Percentiles rank a stretch among this genome's conserved stretches.
phyloP scores from a whole-genome alignment of 2,113 vertebrate genomes.

The Cephalopholis sonnerati region DNA sequence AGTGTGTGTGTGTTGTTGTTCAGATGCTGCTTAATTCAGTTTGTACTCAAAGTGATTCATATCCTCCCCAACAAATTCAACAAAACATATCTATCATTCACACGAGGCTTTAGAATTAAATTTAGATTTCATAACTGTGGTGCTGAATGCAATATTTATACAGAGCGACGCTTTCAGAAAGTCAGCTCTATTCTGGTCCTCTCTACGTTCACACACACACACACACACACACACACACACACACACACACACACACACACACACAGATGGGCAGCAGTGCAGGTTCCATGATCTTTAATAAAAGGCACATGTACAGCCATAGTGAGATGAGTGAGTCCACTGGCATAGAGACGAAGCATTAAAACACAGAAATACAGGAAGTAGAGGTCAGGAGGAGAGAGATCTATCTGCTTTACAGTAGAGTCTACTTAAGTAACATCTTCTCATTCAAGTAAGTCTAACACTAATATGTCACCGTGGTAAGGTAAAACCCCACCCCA shows the following conservation, averaged over 20 bases:
- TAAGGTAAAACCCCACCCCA: slow-evolving; percentile 33
- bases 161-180: slow-evolving; percentile 18
- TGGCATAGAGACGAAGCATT: slow-evolving; percentile 81
- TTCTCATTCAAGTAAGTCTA: slow-evolving; percentile 80
- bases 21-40: slow-evolving; percentile 52
- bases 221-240: not conserved
- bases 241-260: not conserved
- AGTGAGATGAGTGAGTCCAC: slow-evolving; percentile 85
- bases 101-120: slow-evolving; percentile 52
- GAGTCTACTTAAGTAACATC: slow-evolving; percentile 76
- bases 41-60: slow-evolving; percentile 53
- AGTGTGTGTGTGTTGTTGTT: slow-evolving; percentile 31
- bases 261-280: slow-evolving; percentile 14
- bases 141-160: slow-evolving; percentile 59
- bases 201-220: not conserved
- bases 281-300: slow-evolving; percentile 85
- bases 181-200: slow-evolving; percentile 34
- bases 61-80: slow-evolving; percentile 41
- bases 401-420: slow-evolving; percentile 80
- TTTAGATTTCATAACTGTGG: slow-evolving; percentile 64
- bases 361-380: slow-evolving; percentile 83
- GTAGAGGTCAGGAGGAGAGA: slow-evolving; percentile 81
- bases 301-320: slow-evolving; percentile 87
- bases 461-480: slow-evolving; percentile 70
- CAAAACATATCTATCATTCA: slow-evolving; percentile 67